Evolutionary conservation across 1,140 invertebrate species (phyloP), one percentile per base, ranked within the genome.

Genomic region (Prorops nasuta): DNA sequence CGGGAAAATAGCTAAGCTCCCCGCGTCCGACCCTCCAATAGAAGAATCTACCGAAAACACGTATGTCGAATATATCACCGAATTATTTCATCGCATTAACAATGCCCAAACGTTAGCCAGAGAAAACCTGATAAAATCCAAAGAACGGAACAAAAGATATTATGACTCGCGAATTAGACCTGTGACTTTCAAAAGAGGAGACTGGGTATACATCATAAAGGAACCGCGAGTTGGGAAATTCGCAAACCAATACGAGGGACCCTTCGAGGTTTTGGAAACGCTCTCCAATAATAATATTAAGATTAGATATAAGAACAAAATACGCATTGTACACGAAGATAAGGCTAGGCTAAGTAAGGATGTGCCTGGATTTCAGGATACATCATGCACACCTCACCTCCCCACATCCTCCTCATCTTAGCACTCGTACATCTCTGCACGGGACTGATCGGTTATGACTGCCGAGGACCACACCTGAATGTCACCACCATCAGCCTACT

Each of bases 121-220:
- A 21, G 34, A 38, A 19, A 35, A 28, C 21, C 15, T 10, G 18
- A 42, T 43, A n/a, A 38, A 41, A 15, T 41, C 39, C 2, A 52
- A 40, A 14, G 19, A 34, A 3, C 40, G 32, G n/a, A 28, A 39
- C 1, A 34, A 50, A 15, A 32, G 22, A 38, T 43, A 42, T 16
- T 44, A 44, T 38, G 48, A 50, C 43, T 2, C 14, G 4, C 34
- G 22, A 17, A 16, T 24, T 8, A 36, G 37, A 12, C 18, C 34
- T 16, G 16, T 19, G 28, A 40, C 15, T n/a, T 34, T 43, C 8
- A 12, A 43, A 24, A 22, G 4, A 16, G 47, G 47, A 3, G 31
- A 49, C 24, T 17, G 34, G 21, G 47, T 49, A 15, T 49, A 18
- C 31, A 8, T 49, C 17, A 18, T 22, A 10, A 42, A 43, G 24